Conservation (phyloP, 2,113 vertebrate species). For the Oreochromis aureus region DNA sequence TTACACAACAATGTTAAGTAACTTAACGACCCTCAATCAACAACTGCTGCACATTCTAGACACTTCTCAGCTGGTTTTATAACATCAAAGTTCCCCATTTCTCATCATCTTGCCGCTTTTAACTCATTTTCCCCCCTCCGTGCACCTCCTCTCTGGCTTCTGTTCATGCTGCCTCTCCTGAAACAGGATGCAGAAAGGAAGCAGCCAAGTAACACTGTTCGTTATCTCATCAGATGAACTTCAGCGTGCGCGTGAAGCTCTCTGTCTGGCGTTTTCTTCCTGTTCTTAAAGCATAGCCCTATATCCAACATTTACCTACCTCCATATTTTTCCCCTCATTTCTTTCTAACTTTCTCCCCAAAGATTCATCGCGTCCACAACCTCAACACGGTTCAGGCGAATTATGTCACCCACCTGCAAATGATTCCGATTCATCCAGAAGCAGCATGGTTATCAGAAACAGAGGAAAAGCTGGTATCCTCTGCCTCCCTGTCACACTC, state of each 20-base stretch:
- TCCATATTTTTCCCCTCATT: background rate
- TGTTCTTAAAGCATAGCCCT: background rate
- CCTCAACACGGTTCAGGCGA: background rate
- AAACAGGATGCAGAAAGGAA: background rate
- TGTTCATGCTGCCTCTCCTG: background rate
- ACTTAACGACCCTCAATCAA: constrained; percentile 3
- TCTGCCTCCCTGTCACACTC: background rate
- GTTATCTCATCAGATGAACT: background rate
- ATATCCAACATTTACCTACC: background rate
- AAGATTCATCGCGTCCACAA: background rate
- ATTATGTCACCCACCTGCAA: constrained; percentile 50
- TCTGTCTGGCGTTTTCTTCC: background rate
- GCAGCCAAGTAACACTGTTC: background rate
- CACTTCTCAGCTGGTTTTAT: background rate
- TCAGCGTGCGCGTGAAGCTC: background rate
- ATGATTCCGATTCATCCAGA: constrained; percentile 61
- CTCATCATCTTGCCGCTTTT: background rate
- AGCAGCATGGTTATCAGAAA: constrained; percentile 53
- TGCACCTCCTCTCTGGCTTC: background rate
- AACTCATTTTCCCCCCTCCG: background rate
- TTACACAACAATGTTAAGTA: constrained; percentile 66
- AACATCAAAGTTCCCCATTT: background rate
- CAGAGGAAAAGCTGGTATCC: constrained; percentile 1
- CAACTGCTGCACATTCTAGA: background rate
- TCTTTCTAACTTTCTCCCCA: background rate